Base-by-base conservation (phyloP, 2,797 vertebrate genomes). In the Danio jaintianensis region DNA sequence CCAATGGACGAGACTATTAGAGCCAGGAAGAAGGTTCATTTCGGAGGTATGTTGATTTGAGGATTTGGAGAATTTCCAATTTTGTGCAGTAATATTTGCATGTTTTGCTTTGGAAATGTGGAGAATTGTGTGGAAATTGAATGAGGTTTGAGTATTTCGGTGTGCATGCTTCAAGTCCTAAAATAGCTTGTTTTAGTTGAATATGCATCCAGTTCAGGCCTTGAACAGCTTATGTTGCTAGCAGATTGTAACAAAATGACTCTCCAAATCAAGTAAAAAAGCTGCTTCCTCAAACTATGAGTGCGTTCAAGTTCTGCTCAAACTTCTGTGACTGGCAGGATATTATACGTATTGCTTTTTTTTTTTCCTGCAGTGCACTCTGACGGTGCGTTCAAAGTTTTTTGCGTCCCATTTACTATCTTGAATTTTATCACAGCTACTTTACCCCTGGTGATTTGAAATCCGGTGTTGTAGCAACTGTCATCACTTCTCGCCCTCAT, bases 1-100 rank as follows among this genome's bases (percentile, higher is more conserved):
- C 71, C 83, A 76, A 92, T 94, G 91, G 88, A 93, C 75, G 92
- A 92, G 80, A 88, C 91, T 90, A 66, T 87, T 90, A 89, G 91
- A 89, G 81, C 84, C 79, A 92, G 91, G 90, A 93, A 94, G 87
- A 93, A 90, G 93, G 92, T 92, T 92, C 86, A 89, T 91, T 95
- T 93, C 81, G 92, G 94, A 93, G 93, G 91, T 93, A 92, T 45
- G 85, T 76, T 81, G 77, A 83, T 77, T 52, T 56, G 45, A 50
- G 29, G 29, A 70, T 40, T 11, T 40, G 67, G 55, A 29, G 29
- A 29, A 29, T 29, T 29, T 29, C 29, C 13, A 18, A n/a, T 22
- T 56, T 67, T 18, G 52, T 13, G 22, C 12, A 11, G 6, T 5
- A 40, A 47, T 42, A 67, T 58, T 59, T 67, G 29, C 20, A 47